Evolutionary conservation across 2,113 vertebrate species (phyloP).

Genomic region (Seriola dumerili): DNA sequence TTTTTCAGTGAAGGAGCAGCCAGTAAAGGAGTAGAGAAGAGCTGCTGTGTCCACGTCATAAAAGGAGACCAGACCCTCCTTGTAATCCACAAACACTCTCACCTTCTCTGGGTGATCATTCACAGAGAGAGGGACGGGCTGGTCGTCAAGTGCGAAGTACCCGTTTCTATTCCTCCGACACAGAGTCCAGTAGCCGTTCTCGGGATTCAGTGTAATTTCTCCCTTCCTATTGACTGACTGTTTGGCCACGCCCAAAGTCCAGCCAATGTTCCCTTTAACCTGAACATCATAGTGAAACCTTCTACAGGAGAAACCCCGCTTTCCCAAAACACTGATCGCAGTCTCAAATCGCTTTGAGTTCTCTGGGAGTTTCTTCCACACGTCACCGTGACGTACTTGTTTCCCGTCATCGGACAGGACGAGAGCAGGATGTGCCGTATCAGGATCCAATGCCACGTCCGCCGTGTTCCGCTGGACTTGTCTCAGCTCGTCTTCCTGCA

Average conservation of each 20-base stretch:
- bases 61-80: no score
- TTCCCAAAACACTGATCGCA: neutral
- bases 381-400: neutral
- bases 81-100: no score
- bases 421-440: slow-evolving; percentile 11
- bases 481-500: no score
- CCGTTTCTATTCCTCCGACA: neutral
- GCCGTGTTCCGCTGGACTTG: neutral
- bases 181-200: neutral
- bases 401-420: slow-evolving; percentile 18
- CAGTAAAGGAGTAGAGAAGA: no score
- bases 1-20: neutral
- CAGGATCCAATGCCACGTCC: slow-evolving; percentile 30
- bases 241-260: neutral
- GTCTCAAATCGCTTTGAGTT: neutral
- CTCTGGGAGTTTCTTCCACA: no score
- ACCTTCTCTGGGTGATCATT: no score
- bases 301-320: slow-evolving; percentile 22
- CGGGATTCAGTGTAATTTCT: neutral
- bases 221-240: neutral
- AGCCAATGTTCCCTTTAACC: neutral
- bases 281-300: slow-evolving; percentile 19
- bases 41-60: no score
- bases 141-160: neutral
- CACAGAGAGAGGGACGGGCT: no score